Conservation (phyloP, 2,797 vertebrate species). For the Macropus fuliginosus region DNA sequence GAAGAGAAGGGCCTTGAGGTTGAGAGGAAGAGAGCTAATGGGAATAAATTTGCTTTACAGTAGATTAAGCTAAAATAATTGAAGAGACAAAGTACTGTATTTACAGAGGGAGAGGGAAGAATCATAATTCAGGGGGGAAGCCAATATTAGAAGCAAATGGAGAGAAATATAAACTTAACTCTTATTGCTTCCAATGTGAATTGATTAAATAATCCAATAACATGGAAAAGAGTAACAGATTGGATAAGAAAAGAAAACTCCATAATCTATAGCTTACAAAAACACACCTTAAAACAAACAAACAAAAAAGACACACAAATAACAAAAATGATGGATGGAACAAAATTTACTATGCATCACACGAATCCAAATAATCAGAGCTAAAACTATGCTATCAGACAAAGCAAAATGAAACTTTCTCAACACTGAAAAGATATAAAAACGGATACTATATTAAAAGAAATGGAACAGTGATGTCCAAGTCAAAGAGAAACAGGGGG, state of each 20-base stretch:
- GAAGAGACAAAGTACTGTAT: not conserved
- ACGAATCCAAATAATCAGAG: not conserved
- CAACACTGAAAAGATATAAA: not conserved
- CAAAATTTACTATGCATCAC: not conserved
- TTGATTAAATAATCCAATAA: not conserved
- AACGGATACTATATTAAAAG: not conserved
- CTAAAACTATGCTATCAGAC: not conserved
- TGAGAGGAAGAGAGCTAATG: not conserved
- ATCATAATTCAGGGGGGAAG: not conserved
- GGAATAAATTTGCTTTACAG: not conserved
- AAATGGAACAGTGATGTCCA: not conserved
- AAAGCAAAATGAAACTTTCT: not conserved
- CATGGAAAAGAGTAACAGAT: not conserved
- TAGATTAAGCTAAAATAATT: not conserved
- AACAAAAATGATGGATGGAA: not conserved
- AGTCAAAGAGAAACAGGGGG: not conserved
- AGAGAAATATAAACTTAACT: not conserved
- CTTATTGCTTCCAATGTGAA: not conserved
- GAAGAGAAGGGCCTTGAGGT: not conserved
- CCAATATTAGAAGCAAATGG: not conserved
- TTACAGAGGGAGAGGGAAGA: not conserved
- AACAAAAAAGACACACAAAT: not conserved
- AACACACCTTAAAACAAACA: not conserved
- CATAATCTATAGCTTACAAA: not conserved
- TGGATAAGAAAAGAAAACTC: not conserved